These are phyloP conservation scores for Polypedilum pembai DNA, from an alignment of 1,140 invertebrate species.

Conservation along the genomic window DNA sequence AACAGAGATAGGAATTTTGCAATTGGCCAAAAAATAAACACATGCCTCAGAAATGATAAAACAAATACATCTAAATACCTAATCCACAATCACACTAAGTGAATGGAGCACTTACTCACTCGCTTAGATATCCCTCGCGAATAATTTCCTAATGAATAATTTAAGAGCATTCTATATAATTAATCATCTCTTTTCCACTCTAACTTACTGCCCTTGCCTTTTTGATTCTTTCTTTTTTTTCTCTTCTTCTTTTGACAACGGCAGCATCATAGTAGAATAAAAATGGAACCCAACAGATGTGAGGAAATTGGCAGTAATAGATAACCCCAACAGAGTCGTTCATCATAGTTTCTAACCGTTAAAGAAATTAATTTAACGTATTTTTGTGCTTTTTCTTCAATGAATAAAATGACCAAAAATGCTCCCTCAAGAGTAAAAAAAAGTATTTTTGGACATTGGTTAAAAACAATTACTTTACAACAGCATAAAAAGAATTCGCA, in stretches of 20 bases:
- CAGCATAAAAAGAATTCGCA: background rate
- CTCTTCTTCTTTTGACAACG: background rate
- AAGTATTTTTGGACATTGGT: background rate
- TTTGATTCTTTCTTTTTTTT: background rate
- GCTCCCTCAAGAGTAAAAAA: background rate
- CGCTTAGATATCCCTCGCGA: conserved; percentile 3
- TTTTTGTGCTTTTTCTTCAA: background rate
- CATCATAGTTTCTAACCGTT: conserved; percentile 4
- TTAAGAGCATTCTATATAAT: background rate
- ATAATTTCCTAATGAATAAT: conserved; percentile 15
- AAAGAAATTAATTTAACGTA: background rate
- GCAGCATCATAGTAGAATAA: no score
- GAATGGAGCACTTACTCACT: background rate
- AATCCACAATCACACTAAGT: background rate
- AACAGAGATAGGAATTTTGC: background rate
- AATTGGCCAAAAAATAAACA: background rate
- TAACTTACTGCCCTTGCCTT: background rate
- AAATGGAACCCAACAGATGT: background rate
- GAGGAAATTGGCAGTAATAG: background rate
- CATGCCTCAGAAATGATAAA: background rate
- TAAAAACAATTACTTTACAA: background rate
- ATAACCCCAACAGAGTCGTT: background rate
- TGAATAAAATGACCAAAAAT: background rate
- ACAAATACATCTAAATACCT: background rate
- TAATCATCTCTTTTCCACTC: conserved; percentile 1